Evolutionary conservation across 2,888 invertebrate species (phyloP).

Genomic region (Melitaea athalia): DNA sequence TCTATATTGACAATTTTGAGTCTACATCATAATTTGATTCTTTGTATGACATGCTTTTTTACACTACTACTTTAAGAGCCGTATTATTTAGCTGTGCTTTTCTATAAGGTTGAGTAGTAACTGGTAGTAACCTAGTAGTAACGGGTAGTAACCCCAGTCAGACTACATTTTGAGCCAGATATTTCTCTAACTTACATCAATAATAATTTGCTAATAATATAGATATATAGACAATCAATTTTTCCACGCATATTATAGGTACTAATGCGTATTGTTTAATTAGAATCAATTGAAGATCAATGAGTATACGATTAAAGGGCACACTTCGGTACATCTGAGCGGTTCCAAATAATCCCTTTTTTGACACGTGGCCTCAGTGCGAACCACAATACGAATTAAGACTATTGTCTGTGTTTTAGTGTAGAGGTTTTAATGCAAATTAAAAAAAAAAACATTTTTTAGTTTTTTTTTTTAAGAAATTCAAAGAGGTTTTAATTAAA

Average conservation of each 20-base stretch:
- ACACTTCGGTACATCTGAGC: background rate
- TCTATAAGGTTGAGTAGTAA: no score
- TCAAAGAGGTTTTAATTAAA: no score
- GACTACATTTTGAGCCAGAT: no score
- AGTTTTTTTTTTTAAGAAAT: no score
- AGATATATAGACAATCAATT: background rate
- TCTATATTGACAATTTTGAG: no score
- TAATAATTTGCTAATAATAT: background rate
- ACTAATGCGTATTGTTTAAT: background rate
- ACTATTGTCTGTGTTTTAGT: background rate
- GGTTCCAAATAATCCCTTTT: background rate
- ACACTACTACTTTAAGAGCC: no score
- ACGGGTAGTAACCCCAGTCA: no score
- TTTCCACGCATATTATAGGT: background rate
- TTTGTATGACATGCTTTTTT: no score
- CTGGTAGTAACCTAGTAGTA: no score
- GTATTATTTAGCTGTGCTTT: no score
- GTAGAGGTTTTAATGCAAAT: background rate
- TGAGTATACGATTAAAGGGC: background rate
- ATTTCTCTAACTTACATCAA: no score
- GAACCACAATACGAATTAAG: slow-evolving; percentile 3
- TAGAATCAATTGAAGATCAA: slow-evolving; percentile 2
- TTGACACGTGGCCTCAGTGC: slow-evolving; percentile 10
- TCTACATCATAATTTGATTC: no score
- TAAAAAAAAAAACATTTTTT: background rate